Percentiles rank a stretch among this genome's conserved stretches.
Evolutionary conservation across 1,140 invertebrate genomes (phyloP).

Genomic region (Cephus cinctus): DNA sequence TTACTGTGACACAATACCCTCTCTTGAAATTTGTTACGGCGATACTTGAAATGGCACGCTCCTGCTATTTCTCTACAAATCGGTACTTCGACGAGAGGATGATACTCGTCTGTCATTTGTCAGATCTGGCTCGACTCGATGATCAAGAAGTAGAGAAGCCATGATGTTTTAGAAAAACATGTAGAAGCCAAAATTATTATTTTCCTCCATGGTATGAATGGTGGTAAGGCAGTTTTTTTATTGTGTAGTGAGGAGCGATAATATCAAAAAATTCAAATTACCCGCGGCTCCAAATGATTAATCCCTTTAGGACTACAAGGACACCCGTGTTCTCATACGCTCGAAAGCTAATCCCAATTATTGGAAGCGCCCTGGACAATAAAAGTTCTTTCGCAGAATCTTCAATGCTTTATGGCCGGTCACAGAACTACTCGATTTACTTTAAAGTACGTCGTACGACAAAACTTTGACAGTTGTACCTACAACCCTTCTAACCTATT

Average conservation of each 20-base stretch:
- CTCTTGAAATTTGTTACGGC: constrained; percentile 24
- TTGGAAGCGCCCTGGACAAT: constrained; percentile 31
- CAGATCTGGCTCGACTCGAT: no score
- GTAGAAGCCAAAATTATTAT: no score
- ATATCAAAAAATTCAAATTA: constrained; percentile 38
- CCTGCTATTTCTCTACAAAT: constrained; percentile 13
- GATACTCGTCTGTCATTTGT: no score
- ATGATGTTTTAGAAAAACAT: no score
- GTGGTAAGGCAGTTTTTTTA: no score
- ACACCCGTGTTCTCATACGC: constrained; percentile 21
- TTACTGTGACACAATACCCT: constrained; percentile 20
- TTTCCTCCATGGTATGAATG: no score
- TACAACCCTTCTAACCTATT: constrained; percentile 45
- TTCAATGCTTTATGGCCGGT: background rate
- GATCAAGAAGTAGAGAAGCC: no score
- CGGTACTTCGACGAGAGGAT: no score
- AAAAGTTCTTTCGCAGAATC: constrained; percentile 26
- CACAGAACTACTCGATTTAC: constrained; percentile 4
- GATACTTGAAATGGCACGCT: constrained; percentile 21
- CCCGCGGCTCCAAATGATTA: constrained; percentile 5
- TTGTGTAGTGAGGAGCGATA: no score
- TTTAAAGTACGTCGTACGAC: constrained; percentile 14
- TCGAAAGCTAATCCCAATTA: constrained; percentile 40
- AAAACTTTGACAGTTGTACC: constrained; percentile 37
- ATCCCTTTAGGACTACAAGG: background rate